Evolutionary conservation across 2,888 invertebrate genomes (phyloP).

Genomic region (Drosophila kambysellisi): DNA sequence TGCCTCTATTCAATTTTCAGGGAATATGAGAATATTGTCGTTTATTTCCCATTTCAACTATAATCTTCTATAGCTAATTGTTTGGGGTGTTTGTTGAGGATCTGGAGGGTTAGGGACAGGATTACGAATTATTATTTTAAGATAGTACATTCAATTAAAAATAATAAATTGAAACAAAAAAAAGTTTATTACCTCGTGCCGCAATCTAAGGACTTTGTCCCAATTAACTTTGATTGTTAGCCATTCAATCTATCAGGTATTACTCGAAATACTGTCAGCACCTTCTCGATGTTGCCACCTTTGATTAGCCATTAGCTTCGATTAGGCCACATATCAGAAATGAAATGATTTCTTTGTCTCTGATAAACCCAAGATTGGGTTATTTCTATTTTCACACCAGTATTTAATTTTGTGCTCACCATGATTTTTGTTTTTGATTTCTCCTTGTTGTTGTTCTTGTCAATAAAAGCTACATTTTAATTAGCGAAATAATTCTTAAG

Average conservation of each 20-base stretch:
- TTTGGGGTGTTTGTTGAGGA: constrained; percentile 24
- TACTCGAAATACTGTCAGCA: constrained; percentile 9
- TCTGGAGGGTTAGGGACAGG: background rate
- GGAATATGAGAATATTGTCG: constrained; percentile 13
- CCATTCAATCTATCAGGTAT: constrained; percentile 41
- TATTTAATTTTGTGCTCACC: constrained; percentile 56
- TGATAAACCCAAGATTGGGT: constrained; percentile 32
- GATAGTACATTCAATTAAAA: constrained; percentile 10
- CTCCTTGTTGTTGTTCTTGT: constrained; percentile 21
- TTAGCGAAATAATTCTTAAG: constrained; percentile 76
- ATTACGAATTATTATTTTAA: constrained; percentile 33
- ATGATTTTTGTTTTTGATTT: constrained; percentile 61
- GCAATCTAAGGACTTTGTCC: constrained; percentile 43
- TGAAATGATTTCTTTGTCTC: constrained; percentile 14
- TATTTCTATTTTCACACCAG: constrained; percentile 6
- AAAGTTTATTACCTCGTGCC: constrained; percentile 10
- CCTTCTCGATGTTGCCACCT: constrained; percentile 36
- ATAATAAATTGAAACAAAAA: constrained; percentile 4
- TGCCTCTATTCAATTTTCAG: constrained; percentile 15
- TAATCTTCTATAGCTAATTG: constrained; percentile 47
- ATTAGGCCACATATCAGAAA: constrained; percentile 53
- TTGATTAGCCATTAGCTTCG: constrained; percentile 60
- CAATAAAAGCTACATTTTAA: constrained; percentile 69
- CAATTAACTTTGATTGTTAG: constrained; percentile 54
- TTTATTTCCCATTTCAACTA: constrained; percentile 35